Percentiles rank a stretch among this genome's conserved stretches.
Conservation (phyloP, 2,113 vertebrate species). For the Amblyornis subalaris region DNA sequence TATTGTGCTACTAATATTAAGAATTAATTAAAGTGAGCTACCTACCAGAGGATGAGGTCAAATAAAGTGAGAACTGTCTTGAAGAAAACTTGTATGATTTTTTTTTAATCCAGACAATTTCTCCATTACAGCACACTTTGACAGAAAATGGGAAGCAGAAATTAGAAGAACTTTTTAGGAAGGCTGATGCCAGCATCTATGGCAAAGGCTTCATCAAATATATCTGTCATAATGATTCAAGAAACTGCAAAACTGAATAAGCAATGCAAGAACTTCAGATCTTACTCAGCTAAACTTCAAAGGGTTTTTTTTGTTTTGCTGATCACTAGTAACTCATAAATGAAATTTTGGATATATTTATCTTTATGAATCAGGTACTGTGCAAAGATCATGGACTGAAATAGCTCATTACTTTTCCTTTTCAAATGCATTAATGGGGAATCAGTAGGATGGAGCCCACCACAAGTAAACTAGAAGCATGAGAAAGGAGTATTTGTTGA, state of each 20-base stretch:
- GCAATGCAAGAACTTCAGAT: background rate
- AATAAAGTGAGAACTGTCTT: background rate
- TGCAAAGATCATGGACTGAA: background rate
- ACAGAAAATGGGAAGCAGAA: background rate
- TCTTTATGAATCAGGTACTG: slow-evolving; percentile 60
- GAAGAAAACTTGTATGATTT: background rate
- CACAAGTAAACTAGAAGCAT: slow-evolving; percentile 12
- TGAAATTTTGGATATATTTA: slow-evolving; percentile 4
- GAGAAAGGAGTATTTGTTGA: background rate
- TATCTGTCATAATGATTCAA: background rate
- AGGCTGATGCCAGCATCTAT: background rate
- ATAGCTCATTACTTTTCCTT: slow-evolving; percentile 1
- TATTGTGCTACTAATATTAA: background rate
- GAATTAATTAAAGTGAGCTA: background rate
- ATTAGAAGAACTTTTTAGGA: background rate
- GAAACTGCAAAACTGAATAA: background rate
- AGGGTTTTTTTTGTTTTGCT: background rate
- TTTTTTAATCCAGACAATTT: background rate
- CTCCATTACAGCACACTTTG: background rate
- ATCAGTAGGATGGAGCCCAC: background rate
- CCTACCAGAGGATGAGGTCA: background rate
- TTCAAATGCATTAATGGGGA: slow-evolving; percentile 20
- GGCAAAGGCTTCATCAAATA: background rate
- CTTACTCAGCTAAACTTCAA: background rate
- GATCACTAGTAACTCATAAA: background rate